These are phyloP conservation scores for Drosophila infuscata DNA, from an alignment of 2,888 invertebrate species.

Conservation along the genomic window DNA sequence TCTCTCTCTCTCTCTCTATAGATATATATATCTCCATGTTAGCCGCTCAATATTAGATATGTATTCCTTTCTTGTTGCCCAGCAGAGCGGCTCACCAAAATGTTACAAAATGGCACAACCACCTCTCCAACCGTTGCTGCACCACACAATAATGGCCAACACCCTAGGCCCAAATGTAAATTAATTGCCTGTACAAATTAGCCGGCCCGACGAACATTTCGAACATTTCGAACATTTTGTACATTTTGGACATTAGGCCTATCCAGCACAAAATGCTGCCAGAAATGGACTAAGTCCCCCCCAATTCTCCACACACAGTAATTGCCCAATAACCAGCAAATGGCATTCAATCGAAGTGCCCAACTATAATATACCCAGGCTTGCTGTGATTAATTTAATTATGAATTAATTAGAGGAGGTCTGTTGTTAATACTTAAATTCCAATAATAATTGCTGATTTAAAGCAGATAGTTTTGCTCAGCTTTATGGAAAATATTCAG, in stretches of 20 bases:
- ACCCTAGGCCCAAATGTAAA: constrained; percentile 61
- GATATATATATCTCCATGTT: background rate
- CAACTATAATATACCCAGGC: constrained; percentile 25
- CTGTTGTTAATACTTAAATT: no score
- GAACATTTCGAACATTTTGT: constrained; percentile 38
- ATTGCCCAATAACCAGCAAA: constrained; percentile 29
- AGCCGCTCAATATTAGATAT: constrained; percentile 4
- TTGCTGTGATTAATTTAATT: background rate
- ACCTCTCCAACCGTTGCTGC: background rate
- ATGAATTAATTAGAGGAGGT: background rate
- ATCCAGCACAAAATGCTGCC: constrained; percentile 34
- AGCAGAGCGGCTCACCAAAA: constrained; percentile 40
- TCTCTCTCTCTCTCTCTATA: background rate
- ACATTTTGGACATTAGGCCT: constrained; percentile 51
- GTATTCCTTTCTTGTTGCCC: constrained; percentile 14
- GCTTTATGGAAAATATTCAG: background rate
- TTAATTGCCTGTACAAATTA: constrained; percentile 77
- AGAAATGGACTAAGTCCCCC: constrained; percentile 26
- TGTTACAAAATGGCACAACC: constrained; percentile 54
- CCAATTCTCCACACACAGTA: constrained; percentile 34
- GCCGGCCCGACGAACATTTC: constrained; percentile 59
- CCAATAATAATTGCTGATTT: background rate
- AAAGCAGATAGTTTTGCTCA: background rate
- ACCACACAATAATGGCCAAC: constrained; percentile 6
- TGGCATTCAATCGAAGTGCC: background rate